Evolutionary conservation across 2,797 vertebrate species (phyloP).

Genomic region (Crenichthys baileyi): DNA sequence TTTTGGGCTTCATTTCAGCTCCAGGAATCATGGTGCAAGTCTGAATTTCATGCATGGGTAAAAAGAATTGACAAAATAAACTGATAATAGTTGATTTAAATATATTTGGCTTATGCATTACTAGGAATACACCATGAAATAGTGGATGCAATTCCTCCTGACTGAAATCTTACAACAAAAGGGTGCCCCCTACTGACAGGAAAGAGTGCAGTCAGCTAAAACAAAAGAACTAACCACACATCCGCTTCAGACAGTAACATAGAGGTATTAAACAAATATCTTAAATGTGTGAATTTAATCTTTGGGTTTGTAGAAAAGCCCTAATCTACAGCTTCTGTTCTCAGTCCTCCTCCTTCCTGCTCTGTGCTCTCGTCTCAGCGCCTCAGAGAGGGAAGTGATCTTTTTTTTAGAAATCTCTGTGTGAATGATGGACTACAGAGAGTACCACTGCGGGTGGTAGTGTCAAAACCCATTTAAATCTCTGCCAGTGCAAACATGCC

Average conservation of each 20-base stretch:
- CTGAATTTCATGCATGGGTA: neutral
- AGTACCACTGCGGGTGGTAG: constrained; percentile 62
- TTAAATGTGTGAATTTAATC: constrained; percentile 29
- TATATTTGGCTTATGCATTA: constrained; percentile 13
- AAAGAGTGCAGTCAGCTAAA: constrained; percentile 18
- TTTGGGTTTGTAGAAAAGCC: constrained; percentile 15
- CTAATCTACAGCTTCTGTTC: constrained; percentile 2
- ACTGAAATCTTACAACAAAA: constrained; percentile 57
- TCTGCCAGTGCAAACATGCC: constrained; percentile 35
- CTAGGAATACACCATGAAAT: constrained; percentile 6
- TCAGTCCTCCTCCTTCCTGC: neutral
- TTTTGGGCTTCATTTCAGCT: constrained; percentile 1
- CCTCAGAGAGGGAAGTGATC: constrained; percentile 63
- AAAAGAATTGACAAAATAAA: neutral
- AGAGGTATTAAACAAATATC: constrained; percentile 21
- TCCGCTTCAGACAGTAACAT: constrained; percentile 37
- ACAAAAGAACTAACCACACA: constrained; percentile 40
- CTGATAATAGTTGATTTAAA: constrained; percentile 18
- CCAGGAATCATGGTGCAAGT: constrained; percentile 13
- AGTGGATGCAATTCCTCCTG: constrained; percentile 6
- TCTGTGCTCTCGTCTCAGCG: constrained; percentile 9
- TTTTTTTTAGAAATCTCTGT: constrained; percentile 60
- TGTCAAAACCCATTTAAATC: constrained; percentile 66
- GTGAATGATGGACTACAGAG: constrained; percentile 55
- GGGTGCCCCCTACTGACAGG: constrained; percentile 72